Percentiles rank a stretch among this genome's conserved stretches.
phyloP scores from a whole-genome alignment of 2,888 invertebrate genomes.

The Diachrysia chrysitis region DNA sequence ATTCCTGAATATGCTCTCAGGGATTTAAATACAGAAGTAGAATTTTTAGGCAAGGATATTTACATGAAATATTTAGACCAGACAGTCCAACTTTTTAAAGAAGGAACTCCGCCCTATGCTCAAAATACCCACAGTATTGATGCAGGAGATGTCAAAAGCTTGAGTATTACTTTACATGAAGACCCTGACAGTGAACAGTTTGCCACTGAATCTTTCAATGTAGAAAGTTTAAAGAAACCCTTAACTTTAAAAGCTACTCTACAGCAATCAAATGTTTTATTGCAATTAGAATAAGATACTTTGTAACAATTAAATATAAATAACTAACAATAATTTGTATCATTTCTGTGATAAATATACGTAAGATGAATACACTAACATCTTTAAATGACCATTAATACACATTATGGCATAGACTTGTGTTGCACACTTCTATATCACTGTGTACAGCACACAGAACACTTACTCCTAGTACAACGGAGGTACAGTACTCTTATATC shows the following conservation, averaged over 20 bases:
- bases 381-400: too few species aligned
- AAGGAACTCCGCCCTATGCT: conserved; percentile 79
- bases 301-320: conserved; percentile 9
- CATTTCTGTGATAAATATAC: conserved; percentile 15
- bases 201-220: conserved; percentile 81
- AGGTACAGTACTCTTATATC: too few species aligned
- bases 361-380: too few species aligned
- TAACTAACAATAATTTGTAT: not conserved
- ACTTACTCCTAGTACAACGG: too few species aligned
- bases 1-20: conserved; percentile 81
- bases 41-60: conserved; percentile 83
- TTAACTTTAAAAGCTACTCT: conserved; percentile 84
- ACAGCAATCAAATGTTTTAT: conserved; percentile 78
- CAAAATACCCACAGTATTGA: conserved; percentile 80
- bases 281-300: conserved; percentile 71
- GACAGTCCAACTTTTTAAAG: conserved; percentile 83
- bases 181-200: conserved; percentile 78
- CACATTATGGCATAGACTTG: too few species aligned
- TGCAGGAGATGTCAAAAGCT: conserved; percentile 74
- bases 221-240: conserved; percentile 80
- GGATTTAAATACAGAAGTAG: conserved; percentile 81
- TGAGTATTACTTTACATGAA: conserved; percentile 82
- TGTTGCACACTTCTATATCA: too few species aligned
- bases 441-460: too few species aligned
- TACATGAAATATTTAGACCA: conserved; percentile 85